Evolutionary conservation across 2,888 invertebrate genomes (phyloP), one percentile per base, ranked within the genome.

Genomic region (Apomyelois bistriatella): DNA sequence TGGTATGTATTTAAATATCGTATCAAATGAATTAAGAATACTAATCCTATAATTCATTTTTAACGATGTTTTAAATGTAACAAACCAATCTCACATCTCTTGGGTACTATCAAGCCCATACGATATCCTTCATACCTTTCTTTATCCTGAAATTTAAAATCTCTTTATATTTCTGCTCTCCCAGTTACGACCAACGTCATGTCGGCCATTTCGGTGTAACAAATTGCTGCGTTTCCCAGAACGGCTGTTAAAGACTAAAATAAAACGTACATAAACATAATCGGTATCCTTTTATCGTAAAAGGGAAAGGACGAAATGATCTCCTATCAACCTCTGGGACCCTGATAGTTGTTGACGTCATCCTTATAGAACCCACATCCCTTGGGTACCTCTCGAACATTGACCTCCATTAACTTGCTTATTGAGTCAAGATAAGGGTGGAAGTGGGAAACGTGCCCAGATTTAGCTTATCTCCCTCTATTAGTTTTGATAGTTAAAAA

Each of bases 341-440:
- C 91, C 91, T 91, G 85, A 59, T 91, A 85, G 77, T 85, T 91
- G 87, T 91, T 92, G 91, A 91, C 91, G 91, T 91, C 91, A 91
- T 87, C 85, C 83, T 82, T 86, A 87, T 82, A 81, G 83, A 83
- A 79, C 80, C 75, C 78, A 80, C 83, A 86, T 87, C 88, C 89
- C 85, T 83, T 76, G 79, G 83, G 86, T 83, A 84, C 86, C 89
- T 75, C 85, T 71, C 74, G 77, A 69, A 55, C 74, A 58, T 72
- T 76, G 72, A 76, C 69, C 76, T 68, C 62, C 57, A 17, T 13
- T 51, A 28, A 38, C 32, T 28, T 37, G 46, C 32, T 32, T 13
- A 46, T 32, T 46, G 46, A 32, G 16, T 46, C 15, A 32, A 46
- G 16, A 46, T 32, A 16, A 46, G 46, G 46, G 46, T 46, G 10